Evolutionary conservation across 1,140 invertebrate genomes (phyloP).

Genomic region (Antheraea pernyi): DNA sequence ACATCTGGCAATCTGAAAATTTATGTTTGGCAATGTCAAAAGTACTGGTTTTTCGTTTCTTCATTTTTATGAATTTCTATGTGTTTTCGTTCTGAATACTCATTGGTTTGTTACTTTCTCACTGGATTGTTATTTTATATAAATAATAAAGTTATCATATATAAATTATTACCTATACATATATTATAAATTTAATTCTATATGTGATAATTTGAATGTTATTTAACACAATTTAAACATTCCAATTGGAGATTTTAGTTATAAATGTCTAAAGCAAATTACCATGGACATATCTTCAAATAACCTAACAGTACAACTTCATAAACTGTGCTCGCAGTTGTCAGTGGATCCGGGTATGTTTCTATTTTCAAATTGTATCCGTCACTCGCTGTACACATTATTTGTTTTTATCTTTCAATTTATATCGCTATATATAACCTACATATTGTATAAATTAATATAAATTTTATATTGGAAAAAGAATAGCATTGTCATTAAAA

Average conservation of each 20-base stretch:
- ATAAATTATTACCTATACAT: background rate
- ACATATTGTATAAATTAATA: background rate
- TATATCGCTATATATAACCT: background rate
- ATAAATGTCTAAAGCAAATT: background rate
- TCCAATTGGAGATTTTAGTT: background rate
- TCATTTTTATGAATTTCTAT: background rate
- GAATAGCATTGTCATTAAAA: background rate
- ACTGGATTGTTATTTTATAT: background rate
- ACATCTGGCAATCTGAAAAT: too few species aligned
- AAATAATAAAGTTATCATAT: background rate
- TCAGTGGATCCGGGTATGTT: conserved; percentile 64
- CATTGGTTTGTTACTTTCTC: background rate
- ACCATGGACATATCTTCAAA: conserved; percentile 51
- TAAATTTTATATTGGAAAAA: background rate
- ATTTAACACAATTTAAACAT: background rate
- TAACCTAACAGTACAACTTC: conserved; percentile 53
- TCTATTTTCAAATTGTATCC: conserved; percentile 49
- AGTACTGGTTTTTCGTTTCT: conserved; percentile 6
- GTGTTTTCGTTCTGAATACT: background rate
- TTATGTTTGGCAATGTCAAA: background rate
- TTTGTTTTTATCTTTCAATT: background rate
- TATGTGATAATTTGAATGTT: background rate
- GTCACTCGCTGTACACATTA: conserved; percentile 6
- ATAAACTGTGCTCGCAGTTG: conserved; percentile 62
- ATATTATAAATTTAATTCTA: background rate